Evolutionary conservation across 2,113 vertebrate genomes (phyloP).

Genomic region (Nyctibius bracteatus): DNA sequence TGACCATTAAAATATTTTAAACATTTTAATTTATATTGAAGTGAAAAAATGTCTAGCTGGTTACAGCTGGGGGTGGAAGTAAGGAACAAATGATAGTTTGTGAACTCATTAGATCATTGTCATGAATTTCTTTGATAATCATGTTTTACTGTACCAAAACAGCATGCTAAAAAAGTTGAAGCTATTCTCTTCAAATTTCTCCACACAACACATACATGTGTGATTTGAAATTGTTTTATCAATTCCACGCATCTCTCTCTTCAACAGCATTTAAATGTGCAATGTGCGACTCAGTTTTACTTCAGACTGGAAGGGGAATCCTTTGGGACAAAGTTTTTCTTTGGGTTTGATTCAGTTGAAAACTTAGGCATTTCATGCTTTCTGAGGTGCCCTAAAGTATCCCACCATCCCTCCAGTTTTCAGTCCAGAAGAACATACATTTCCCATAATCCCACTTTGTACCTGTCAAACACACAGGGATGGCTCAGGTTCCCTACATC

Average conservation of each 20-base stretch:
- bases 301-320: neutral
- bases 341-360: neutral
- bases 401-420: neutral
- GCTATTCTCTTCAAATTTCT: neutral
- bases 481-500: neutral
- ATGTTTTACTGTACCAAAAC: neutral
- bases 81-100: neutral
- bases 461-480: neutral
- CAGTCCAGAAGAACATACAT: neutral
- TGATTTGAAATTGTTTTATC: neutral
- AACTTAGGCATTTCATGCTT: neutral
- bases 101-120: neutral
- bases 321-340: neutral
- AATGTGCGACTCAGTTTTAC: neutral
- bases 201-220: neutral
- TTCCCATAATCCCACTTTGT: neutral
- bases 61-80: neutral
- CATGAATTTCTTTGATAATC: neutral
- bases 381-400: neutral
- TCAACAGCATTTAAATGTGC: neutral
- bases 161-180: neutral
- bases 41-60: neutral
- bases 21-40: neutral
- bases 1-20: neutral
- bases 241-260: neutral